Evolutionary conservation across 2,888 invertebrate species (phyloP), one percentile per base, ranked within the genome.

Genomic region (Euspilapteryx auroguttella): DNA sequence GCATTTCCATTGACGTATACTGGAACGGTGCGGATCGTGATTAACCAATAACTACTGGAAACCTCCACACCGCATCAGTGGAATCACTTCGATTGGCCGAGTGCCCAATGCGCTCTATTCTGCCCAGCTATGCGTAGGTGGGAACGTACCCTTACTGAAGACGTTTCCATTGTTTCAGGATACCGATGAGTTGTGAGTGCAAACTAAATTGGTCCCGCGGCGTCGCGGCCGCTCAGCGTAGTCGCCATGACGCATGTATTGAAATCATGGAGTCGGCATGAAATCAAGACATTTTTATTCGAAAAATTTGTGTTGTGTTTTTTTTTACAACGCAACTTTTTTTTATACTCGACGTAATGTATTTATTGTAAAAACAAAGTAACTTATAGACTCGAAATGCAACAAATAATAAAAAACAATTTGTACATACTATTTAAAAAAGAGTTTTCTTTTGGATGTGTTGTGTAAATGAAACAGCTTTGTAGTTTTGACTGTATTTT

Each of bases 391-490:
- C 65, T 68, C 57, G 55, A 61, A 55, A 66, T 62, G 64, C 57
- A 68, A 69, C 58, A 61, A 69, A 68, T 17, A 17, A 17, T 17
- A 17, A 17, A 17, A 17, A 17, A 49, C 55, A 53, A 69, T 68
- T 69, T 73, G 69, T 71, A 71, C 63, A 68, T 69, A 69, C 45
- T 45, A n/a, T n/a, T n/a, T n/a, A n/a, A n/a, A n/a, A n/a, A n/a
- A n/a, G n/a, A n/a, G n/a, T n/a, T n/a, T n/a, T n/a, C n/a, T n/a
- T n/a, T n/a, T n/a, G n/a, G n/a, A n/a, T n/a, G n/a, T n/a, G n/a
- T n/a, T n/a, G n/a, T n/a, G n/a, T n/a, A n/a, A n/a, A n/a, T n/a
- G n/a, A n/a, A n/a, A n/a, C n/a, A n/a, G n/a, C n/a, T n/a, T n/a
- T 41, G 38, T 32, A 27, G 34, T 35, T 37, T 39, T 46, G 3